Percentiles rank a stretch among this genome's conserved stretches.
phyloP scores from a whole-genome alignment of 2,113 vertebrate species.

The Seriola rivoliana region DNA sequence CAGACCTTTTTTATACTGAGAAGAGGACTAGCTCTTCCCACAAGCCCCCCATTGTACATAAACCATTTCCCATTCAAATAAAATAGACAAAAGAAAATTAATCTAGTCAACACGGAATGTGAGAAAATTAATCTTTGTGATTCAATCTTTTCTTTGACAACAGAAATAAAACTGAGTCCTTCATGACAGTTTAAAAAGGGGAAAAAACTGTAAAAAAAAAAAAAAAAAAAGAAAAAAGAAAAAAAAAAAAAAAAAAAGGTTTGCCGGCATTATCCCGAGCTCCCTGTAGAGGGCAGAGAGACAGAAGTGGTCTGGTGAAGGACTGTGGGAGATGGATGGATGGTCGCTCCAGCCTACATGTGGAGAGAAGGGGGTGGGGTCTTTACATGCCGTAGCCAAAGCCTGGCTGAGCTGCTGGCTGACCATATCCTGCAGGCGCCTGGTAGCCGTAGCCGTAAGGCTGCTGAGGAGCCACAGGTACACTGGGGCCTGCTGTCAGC shows the following conservation, averaged over 20 bases:
- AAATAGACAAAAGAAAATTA: slow-evolving; percentile 85
- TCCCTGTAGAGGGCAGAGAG: slow-evolving; percentile 85
- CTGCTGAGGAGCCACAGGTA: slow-evolving; percentile 93
- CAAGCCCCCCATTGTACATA: slow-evolving; percentile 78
- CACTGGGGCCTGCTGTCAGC: slow-evolving; percentile 97
- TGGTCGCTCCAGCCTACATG: slow-evolving; percentile 79
- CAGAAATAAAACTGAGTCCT: slow-evolving; percentile 94
- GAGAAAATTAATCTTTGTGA: slow-evolving; percentile 89
- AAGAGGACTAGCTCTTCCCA: slow-evolving; percentile 85
- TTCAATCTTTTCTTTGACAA: slow-evolving; percentile 86
- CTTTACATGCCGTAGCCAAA: slow-evolving; percentile 97
- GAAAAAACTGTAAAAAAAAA: slow-evolving; percentile 84
- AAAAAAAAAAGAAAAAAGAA: slow-evolving; percentile 82
- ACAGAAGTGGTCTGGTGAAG: slow-evolving; percentile 89
- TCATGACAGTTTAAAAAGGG: slow-evolving; percentile 92
- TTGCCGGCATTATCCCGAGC: slow-evolving; percentile 72
- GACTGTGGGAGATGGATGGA: slow-evolving; percentile 85
- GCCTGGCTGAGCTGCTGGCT: slow-evolving; percentile 90
- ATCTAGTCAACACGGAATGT: slow-evolving; percentile 96
- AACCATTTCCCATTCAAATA: slow-evolving; percentile 84
- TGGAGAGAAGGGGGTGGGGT: slow-evolving; percentile 73
- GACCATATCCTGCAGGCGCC: slow-evolving; percentile 90
- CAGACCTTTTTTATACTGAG: slow-evolving; percentile 85
- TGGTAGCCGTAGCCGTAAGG: slow-evolving; percentile 95
- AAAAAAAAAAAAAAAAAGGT: slow-evolving; percentile 84